Percentiles rank a stretch among this genome's conserved stretches.
These are phyloP conservation scores for Ancistrus triradiatus DNA, from an alignment of 2,113 vertebrate species.

Conservation along the genomic window DNA sequence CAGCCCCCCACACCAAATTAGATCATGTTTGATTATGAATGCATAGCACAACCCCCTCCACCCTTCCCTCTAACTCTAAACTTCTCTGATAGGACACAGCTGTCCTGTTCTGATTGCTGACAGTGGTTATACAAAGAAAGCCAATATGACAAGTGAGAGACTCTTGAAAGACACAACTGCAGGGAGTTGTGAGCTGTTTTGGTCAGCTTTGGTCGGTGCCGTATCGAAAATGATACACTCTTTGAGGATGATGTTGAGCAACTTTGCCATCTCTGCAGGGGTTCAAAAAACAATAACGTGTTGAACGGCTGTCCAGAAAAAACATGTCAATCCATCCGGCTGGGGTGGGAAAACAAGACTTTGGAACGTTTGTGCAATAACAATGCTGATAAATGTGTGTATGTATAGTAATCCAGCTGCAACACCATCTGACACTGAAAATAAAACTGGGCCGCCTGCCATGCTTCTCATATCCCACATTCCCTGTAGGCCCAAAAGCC, in stretches of 20 bases:
- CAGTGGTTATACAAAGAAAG: too few relatives aligned
- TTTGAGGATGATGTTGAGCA: not conserved
- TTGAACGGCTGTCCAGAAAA: not conserved
- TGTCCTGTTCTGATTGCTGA: too few relatives aligned
- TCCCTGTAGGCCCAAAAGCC: not conserved
- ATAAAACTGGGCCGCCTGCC: not conserved
- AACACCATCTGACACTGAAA: not conserved
- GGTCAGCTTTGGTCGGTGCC: too few relatives aligned
- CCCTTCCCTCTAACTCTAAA: too few relatives aligned
- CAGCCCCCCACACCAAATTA: too few relatives aligned
- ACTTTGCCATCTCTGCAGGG: not conserved
- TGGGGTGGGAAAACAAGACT: not conserved
- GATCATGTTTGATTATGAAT: too few relatives aligned
- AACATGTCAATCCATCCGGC: not conserved
- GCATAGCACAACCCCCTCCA: too few relatives aligned
- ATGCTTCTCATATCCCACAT: not conserved
- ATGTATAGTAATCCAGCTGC: not conserved
- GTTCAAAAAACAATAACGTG: not conserved
- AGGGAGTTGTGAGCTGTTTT: too few relatives aligned
- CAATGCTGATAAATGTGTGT: not conserved
- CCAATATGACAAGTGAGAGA: too few relatives aligned
- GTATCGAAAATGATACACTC: too few relatives aligned
- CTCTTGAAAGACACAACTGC: too few relatives aligned
- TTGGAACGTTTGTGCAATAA: slow-evolving; percentile 1
- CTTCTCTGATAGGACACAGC: too few relatives aligned